A percentile compares a stretch with the other conserved stretches of the same genome.
phyloP scores from a whole-genome alignment of 2,888 invertebrate species.

The Melangyna quadrimaculata region DNA sequence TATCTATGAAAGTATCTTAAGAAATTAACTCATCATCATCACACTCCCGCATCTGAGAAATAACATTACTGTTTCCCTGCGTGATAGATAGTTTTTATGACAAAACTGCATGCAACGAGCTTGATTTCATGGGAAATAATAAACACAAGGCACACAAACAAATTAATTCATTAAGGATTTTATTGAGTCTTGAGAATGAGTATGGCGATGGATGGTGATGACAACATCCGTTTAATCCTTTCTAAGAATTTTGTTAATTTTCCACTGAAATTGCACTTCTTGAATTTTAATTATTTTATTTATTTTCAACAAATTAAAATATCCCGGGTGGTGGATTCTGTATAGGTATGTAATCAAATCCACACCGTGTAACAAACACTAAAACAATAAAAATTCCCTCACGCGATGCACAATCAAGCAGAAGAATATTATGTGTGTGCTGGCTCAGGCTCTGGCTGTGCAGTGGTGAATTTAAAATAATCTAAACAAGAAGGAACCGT shows the following conservation, averaged over 20 bases:
- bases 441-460: too few relatives aligned
- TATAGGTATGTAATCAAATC: conserved; percentile 41
- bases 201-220: neutral
- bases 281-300: conserved; percentile 44
- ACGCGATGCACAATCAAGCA: conserved; percentile 55
- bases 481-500: neutral
- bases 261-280: conserved; percentile 10
- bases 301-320: neutral
- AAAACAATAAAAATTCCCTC: conserved; percentile 42
- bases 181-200: neutral
- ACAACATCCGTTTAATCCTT: conserved; percentile 54
- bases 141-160: neutral
- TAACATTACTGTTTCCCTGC: conserved; percentile 23
- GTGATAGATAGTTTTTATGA: conserved; percentile 34
- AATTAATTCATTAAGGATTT: conserved; percentile 9
- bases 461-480: conserved; percentile 46
- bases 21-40: conserved; percentile 38
- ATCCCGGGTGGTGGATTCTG: neutral
- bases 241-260: conserved; percentile 22
- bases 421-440: neutral
- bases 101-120: conserved; percentile 30
- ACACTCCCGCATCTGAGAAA: conserved; percentile 34
- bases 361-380: conserved; percentile 14
- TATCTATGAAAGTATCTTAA: conserved; percentile 45
- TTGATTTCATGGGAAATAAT: conserved; percentile 32